Evolutionary conservation across 2,797 vertebrate genomes (phyloP), one percentile per base, ranked within the genome.

Genomic region (Trematomus bernacchii): DNA sequence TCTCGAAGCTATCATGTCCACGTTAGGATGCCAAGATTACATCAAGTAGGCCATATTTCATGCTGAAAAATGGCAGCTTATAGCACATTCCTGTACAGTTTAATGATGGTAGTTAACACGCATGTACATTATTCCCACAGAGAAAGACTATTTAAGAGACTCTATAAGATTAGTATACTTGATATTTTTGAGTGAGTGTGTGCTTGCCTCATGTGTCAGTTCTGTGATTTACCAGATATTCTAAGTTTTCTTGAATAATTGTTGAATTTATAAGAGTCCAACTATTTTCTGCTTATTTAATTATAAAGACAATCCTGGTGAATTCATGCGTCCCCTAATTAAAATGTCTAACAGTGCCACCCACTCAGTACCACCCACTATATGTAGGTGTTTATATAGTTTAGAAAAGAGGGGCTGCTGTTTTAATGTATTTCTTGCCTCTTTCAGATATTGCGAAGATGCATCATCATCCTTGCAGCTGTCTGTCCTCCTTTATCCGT

Each of bases 41-140:
- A 78, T 70, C 30, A 69, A 62, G 15, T 6, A 4, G 30, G 18
- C 40, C 68, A 55, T 66, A 67, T 73, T 73, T 76, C 23, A 73
- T 27, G 44, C 3, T 51, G 57, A 81, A 43, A 55, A 19, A 23
- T 54, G 50, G 40, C 16, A 59, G 68, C 2, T 71, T 66, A 81
- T 60, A 8, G 40, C 13, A 10, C 50, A 40, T 73, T 66, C 47
- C 52, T 69, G 43, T 44, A 30, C 30, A 19, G 55, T 68, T 71
- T 83, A 74, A 76, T 67, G 62, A 69, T 16, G 43, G 30, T n/a
- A 62, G 57, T 71, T 70, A 63, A 60, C 43, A 66, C 21, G 50
- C 30, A 27, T 53, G n/a, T 43, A 53, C 42, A 52, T 74, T 66
- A 71, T 44, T 75, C 57, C 77, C 50, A 57, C 16, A 74, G 52